phyloP scores from a whole-genome alignment of 2,888 invertebrate species.

The Synergus itoensis region DNA sequence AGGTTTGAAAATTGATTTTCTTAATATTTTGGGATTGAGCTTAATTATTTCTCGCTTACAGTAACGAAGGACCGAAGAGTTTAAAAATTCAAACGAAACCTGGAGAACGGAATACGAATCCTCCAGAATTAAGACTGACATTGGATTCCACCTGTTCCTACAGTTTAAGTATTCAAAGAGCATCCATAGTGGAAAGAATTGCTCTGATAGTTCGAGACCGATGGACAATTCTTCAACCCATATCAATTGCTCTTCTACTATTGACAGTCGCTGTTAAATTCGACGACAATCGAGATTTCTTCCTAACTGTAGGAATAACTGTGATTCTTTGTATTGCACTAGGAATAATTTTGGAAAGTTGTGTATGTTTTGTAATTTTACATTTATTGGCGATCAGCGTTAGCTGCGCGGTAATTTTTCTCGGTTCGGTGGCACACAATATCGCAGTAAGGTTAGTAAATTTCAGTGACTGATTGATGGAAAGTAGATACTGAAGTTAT shows the following conservation, averaged over 20 bases:
- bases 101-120: constrained; percentile 78
- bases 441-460: constrained; percentile 82
- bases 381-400: constrained; percentile 80
- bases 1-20: neutral
- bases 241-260: constrained; percentile 81
- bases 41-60: constrained; percentile 60
- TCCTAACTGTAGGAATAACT: constrained; percentile 60
- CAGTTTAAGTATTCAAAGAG: constrained; percentile 76
- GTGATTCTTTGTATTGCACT: constrained; percentile 58
- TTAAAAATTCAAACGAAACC: constrained; percentile 82
- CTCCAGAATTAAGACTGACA: constrained; percentile 81
- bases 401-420: constrained; percentile 82
- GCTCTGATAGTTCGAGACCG: constrained; percentile 69
- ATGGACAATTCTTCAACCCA: constrained; percentile 81
- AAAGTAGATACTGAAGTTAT: too few species aligned
- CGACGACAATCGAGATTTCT: constrained; percentile 56
- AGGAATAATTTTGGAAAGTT: constrained; percentile 65
- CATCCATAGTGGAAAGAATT: constrained; percentile 73
- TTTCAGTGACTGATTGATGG: neutral
- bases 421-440: constrained; percentile 85
- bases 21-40: constrained; percentile 12
- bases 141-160: constrained; percentile 87
- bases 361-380: constrained; percentile 69
- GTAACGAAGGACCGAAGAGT: constrained; percentile 77
- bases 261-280: constrained; percentile 68